Evolutionary conservation across 2,888 invertebrate species (phyloP).

Genomic region (Meiosimyza platycephala): DNA sequence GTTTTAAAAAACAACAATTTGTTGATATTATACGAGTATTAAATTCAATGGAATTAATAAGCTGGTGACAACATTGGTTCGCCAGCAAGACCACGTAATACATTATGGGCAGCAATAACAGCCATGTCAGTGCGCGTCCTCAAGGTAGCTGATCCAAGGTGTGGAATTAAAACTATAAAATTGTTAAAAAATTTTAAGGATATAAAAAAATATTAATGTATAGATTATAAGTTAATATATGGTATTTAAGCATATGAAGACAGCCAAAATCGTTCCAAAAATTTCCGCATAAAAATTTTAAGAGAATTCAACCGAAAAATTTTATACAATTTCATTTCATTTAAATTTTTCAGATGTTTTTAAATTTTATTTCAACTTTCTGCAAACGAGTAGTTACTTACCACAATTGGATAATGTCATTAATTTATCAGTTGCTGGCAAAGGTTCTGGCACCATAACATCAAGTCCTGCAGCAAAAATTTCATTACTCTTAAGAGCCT

Average conservation of each 20-base stretch:
- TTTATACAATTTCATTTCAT: no score
- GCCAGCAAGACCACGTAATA: conserved; percentile 79
- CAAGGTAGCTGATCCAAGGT: conserved; percentile 87
- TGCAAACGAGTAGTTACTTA: conserved; percentile 67
- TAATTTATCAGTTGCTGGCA: conserved; percentile 82
- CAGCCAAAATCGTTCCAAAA: no score
- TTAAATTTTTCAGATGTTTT: no score
- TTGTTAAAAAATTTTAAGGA: no score
- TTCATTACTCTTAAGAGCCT: conserved; percentile 78
- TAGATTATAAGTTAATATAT: no score
- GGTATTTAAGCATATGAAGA: no score
- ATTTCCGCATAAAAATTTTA: no score
- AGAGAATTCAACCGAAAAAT: no score
- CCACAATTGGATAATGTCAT: conserved; percentile 85
- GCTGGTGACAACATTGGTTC: conserved; percentile 77
- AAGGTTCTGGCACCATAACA: conserved; percentile 90
- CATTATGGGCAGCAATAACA: conserved; percentile 80
- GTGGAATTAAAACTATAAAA: conserved; percentile 82
- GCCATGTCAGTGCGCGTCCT: conserved; percentile 84
- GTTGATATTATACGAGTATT: no score
- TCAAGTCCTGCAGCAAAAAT: conserved; percentile 93
- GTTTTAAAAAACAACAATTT: no score
- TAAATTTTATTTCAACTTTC: no score
- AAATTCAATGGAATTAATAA: conserved; percentile 39
- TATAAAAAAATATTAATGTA: no score